Evolutionary conservation across 1,140 invertebrate species (phyloP), one percentile per base, ranked within the genome.

Genomic region (Macrosteles quadrilineatus): DNA sequence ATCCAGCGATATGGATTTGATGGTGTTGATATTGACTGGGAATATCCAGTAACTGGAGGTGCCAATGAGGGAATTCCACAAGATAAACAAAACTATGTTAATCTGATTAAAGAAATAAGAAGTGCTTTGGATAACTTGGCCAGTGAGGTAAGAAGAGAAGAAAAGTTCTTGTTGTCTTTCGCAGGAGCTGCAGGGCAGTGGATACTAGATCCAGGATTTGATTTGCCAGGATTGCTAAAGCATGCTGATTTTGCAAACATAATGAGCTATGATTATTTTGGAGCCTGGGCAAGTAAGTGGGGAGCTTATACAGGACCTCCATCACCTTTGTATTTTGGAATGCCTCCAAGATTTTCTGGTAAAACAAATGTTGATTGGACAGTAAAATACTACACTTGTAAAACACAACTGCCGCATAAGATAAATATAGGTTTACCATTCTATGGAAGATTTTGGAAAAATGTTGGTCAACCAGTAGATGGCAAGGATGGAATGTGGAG

Each of bases 1-100:
- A 73, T 87, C 40, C 80, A 81, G 71, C 80, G 83, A 59, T 84
- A 86, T 71, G 81, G 82, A 66, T 87, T 88, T 71, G 86, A 88
- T 74, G 86, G 86, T 0, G 77, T 87, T 6, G 87, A 88, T 75
- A 75, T 88, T 14, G 83, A 88, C 73, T 88, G 86, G 86, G 80
- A 85, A 50, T 87, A 87, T 76, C 86, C 88, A 64, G 86, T 72
- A 0, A 73, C 73, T 4, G 73, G 73, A 30, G 73, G 73, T n/a
- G 73, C 71, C 1, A 68, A 62, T 19, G 71, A 72, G 59, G 73
- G 73, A 12, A 63, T 63, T 14, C 69, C 71, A 30, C 40, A 68
- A 25, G 73, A 74, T 30, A 74, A 74, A 69, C 14, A 29, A 12
- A 74, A 74, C 43, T 74, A 74, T 40, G 73, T 74, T n/a, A 67